These are phyloP conservation scores for Apis cerana DNA, from an alignment of 1,140 invertebrate genomes.

Conservation along the genomic window DNA sequence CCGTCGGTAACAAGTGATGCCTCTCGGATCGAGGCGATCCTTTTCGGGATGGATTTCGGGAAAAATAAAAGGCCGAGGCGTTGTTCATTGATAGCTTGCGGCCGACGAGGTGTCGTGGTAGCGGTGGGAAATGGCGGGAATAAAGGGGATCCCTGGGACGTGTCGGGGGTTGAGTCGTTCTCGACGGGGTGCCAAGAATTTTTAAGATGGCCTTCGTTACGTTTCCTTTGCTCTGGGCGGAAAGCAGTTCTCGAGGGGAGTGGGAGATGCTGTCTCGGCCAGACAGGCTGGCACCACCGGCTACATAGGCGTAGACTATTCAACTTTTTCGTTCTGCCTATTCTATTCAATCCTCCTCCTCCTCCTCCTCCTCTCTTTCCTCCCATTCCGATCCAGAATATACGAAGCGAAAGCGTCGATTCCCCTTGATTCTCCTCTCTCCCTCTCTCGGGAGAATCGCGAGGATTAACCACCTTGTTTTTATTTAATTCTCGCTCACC, in stretches of 20 bases:
- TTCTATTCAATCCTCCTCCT: background rate
- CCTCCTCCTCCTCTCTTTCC: background rate
- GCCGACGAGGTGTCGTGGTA: conserved; percentile 10
- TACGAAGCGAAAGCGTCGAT: conserved; percentile 8
- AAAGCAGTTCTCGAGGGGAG: conserved; percentile 45
- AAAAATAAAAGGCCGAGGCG: background rate
- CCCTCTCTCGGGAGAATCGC: background rate
- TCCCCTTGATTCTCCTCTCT: background rate
- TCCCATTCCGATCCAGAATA: background rate
- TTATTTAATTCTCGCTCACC: background rate
- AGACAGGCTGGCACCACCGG: conserved; percentile 69
- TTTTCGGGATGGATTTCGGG: conserved; percentile 12
- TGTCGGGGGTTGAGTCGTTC: conserved; percentile 60
- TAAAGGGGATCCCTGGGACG: conserved; percentile 22
- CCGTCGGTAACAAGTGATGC: no score
- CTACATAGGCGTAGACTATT: conserved; percentile 45
- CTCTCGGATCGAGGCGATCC: conserved; percentile 1
- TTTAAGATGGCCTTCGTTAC: conserved; percentile 64
- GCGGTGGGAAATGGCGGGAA: conserved; percentile 36
- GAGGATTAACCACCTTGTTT: background rate
- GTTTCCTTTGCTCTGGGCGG: conserved; percentile 46
- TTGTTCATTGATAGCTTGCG: conserved; percentile 62
- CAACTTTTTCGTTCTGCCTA: conserved; percentile 28
- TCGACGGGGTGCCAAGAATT: conserved; percentile 69
- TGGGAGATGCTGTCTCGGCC: conserved; percentile 44